phyloP scores from a whole-genome alignment of 2,888 invertebrate genomes.

The Andrena camellia region DNA sequence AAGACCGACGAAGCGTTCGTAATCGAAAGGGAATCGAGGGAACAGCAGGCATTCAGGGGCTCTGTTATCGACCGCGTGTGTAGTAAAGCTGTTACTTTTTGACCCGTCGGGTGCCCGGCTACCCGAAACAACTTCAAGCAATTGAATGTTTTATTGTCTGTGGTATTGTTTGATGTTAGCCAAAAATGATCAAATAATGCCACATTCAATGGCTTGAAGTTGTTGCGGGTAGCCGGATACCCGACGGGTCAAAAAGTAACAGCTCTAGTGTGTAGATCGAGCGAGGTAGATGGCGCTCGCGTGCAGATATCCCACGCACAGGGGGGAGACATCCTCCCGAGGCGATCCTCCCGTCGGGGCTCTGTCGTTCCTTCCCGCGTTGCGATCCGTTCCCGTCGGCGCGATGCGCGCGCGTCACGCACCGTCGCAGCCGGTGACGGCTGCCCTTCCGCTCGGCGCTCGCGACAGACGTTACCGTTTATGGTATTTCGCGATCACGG shows the following conservation, averaged over 20 bases:
- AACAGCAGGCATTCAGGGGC: background rate
- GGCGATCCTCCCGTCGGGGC: no score
- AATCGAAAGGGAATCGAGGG: background rate
- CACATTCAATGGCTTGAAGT: no score
- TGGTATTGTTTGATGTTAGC: no score
- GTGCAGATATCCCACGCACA: conserved; percentile 11
- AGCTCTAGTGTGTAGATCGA: conserved; percentile 35
- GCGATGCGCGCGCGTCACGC: conserved; percentile 9
- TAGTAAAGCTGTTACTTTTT: no score
- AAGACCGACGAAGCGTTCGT: background rate
- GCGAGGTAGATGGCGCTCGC: conserved; percentile 48
- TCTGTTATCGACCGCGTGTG: conserved; percentile 53
- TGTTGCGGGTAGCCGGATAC: no score
- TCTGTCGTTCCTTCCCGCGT: background rate
- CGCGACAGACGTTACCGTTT: conserved; percentile 64
- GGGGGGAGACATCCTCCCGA: background rate
- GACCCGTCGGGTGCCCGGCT: no score
- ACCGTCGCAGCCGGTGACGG: conserved; percentile 28
- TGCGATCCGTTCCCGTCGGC: background rate
- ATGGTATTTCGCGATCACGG: conserved; percentile 64
- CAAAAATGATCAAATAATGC: no score
- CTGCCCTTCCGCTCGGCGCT: conserved; percentile 38
- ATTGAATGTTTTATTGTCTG: no score
- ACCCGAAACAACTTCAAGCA: no score
- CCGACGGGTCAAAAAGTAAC: no score